Conservation (phyloP, 2,888 invertebrate species). For the Drosophila algonquin region DNA sequence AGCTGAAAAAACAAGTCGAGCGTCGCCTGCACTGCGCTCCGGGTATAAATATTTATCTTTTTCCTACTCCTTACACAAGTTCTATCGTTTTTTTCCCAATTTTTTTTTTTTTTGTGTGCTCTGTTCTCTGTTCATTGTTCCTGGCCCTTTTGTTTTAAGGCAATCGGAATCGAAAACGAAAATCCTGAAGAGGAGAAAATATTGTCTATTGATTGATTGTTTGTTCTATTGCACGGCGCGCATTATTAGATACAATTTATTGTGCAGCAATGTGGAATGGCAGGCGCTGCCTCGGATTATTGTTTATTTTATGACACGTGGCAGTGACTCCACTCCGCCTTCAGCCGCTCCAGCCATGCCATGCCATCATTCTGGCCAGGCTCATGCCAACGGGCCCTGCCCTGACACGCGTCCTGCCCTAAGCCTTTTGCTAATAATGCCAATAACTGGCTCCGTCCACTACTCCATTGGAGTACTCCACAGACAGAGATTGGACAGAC, state of each 20-base stretch:
- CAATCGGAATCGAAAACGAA: conserved; percentile 72
- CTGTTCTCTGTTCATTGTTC: conserved; percentile 27
- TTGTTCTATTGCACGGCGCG: conserved; percentile 74
- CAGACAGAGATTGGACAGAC: conserved; percentile 25
- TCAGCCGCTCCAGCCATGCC: conserved; percentile 1
- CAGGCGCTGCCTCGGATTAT: conserved; percentile 76
- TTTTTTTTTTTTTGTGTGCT: conserved; percentile 10
- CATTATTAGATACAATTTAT: conserved; percentile 80
- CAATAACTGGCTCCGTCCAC: conserved; percentile 54
- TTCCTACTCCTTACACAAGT: conserved; percentile 43
- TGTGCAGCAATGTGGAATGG: conserved; percentile 75
- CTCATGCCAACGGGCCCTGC: conserved; percentile 50
- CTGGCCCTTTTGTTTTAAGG: conserved; percentile 71
- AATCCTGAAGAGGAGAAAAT: conserved; percentile 62
- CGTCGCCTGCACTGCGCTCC: conserved; percentile 77
- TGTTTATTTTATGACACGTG: conserved; percentile 80
- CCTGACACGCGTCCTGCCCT: conserved; percentile 70
- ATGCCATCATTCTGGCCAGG: conserved; percentile 7
- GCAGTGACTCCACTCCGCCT: conserved; percentile 34
- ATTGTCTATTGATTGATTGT: conserved; percentile 79
- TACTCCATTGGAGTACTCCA: conserved; percentile 5
- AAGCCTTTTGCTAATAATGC: conserved; percentile 73
- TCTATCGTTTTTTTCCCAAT: conserved; percentile 1
- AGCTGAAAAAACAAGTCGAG: conserved; percentile 79
- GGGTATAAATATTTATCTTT: conserved; percentile 78